These are phyloP conservation scores for Lepidocolaptes lacrymiger DNA, from an alignment of 2,797 vertebrate species.

Conservation along the genomic window DNA sequence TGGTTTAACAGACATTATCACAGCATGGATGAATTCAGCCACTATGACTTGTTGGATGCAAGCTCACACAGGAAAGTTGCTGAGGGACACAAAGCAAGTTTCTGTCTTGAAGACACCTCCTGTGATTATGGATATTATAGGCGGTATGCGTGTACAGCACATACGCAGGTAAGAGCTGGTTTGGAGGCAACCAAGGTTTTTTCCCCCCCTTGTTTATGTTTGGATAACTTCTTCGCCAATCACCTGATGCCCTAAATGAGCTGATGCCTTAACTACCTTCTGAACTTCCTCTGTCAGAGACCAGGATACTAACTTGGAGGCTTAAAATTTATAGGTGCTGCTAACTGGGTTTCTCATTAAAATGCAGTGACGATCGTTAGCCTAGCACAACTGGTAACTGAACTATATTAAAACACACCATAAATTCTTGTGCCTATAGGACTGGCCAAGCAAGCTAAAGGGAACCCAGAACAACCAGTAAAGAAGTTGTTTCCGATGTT, in stretches of 20 bases:
- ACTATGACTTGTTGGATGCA: slow-evolving; percentile 94
- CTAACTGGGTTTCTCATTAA: neutral
- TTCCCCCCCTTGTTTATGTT: neutral
- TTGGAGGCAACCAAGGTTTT: neutral
- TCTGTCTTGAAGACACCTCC: slow-evolving; percentile 97
- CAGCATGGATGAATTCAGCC: slow-evolving; percentile 99
- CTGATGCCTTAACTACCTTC: neutral
- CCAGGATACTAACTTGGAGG: neutral
- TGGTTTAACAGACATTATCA: slow-evolving; percentile 88
- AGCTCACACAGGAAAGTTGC: slow-evolving; percentile 88
- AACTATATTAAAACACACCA: neutral
- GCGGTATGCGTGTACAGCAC: slow-evolving; percentile 92
- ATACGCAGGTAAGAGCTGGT: slow-evolving; percentile 86
- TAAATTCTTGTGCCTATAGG: neutral
- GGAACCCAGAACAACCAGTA: neutral
- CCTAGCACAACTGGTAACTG: neutral
- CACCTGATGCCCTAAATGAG: neutral
- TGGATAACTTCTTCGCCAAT: neutral
- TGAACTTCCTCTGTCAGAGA: neutral
- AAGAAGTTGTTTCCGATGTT: neutral
- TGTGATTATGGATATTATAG: slow-evolving; percentile 97
- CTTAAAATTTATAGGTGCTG: neutral
- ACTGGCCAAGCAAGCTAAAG: neutral
- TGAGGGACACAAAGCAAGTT: slow-evolving; percentile 98
- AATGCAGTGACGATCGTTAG: neutral